A percentile compares a stretch with the other conserved stretches of the same genome.
These are phyloP conservation scores for Drosophila ambigua DNA, from an alignment of 1,140 invertebrate species.

Conservation along the genomic window DNA sequence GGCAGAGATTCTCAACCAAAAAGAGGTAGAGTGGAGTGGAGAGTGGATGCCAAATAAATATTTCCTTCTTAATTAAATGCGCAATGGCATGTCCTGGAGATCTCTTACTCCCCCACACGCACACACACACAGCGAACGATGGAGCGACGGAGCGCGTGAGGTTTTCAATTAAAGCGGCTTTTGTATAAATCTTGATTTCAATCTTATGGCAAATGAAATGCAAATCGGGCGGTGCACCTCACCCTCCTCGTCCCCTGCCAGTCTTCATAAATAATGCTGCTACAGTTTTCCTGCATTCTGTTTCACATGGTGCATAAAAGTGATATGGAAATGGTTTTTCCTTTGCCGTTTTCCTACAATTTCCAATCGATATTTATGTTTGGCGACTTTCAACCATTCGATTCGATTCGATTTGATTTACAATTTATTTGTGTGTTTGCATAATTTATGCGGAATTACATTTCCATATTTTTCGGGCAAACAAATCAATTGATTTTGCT, in stretches of 20 bases:
- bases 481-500: slow-evolving; percentile 50
- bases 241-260: slow-evolving; percentile 11
- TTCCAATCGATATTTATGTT: slow-evolving; percentile 28
- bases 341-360: slow-evolving; percentile 29
- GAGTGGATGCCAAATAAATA: slow-evolving; percentile 66
- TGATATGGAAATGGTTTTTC: slow-evolving; percentile 54
- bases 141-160: no score
- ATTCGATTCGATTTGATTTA: slow-evolving; percentile 30
- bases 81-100: slow-evolving; percentile 36
- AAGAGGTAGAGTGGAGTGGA: not conserved
- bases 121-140: slow-evolving; percentile 5
- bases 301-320: slow-evolving; percentile 26
- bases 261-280: slow-evolving; percentile 64
- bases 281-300: slow-evolving; percentile 13
- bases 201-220: slow-evolving; percentile 69
- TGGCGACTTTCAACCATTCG: not conserved
- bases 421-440: slow-evolving; percentile 52
- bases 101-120: slow-evolving; percentile 13
- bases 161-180: slow-evolving; percentile 73
- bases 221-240: slow-evolving; percentile 29
- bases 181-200: slow-evolving; percentile 73
- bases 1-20: not conserved
- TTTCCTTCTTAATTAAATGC: slow-evolving; percentile 80
- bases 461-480: slow-evolving; percentile 40
- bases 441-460: slow-evolving; percentile 50